Evolutionary conservation across 2,113 vertebrate species (phyloP).

Genomic region (Tinamus guttatus): DNA sequence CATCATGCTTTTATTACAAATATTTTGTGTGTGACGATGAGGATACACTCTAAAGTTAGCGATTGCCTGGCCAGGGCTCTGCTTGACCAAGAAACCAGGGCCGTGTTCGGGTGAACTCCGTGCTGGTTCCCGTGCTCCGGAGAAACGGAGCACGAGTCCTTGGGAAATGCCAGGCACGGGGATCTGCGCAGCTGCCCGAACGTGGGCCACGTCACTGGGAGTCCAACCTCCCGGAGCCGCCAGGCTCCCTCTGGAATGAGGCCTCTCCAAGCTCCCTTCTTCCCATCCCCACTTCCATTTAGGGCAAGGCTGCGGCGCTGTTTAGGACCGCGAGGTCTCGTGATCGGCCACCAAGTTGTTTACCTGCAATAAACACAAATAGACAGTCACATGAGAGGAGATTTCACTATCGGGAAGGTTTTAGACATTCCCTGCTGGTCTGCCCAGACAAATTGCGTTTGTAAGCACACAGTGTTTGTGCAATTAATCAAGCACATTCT

Average conservation of each 20-base stretch:
- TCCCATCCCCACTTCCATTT: background rate
- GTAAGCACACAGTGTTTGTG: background rate
- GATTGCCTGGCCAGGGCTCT: rapidly evolving
- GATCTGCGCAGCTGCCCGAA: background rate
- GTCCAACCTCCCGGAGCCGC: background rate
- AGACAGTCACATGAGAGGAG: too few relatives aligned
- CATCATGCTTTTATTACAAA: background rate
- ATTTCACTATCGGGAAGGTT: background rate
- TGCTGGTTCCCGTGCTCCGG: background rate
- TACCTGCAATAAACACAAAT: slow-evolving; percentile 29
- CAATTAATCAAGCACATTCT: slow-evolving; percentile 10
- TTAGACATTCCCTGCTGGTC: background rate
- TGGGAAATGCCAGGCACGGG: rapidly evolving
- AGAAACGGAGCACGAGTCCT: background rate
- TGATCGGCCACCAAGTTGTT: background rate
- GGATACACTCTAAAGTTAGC: rapidly evolving
- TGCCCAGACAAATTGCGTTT: background rate
- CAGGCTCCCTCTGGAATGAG: background rate
- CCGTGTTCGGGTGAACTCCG: rapidly evolving
- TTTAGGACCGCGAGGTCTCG: background rate
- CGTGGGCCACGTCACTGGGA: background rate
- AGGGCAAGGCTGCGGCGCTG: background rate
- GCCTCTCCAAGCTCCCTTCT: background rate
- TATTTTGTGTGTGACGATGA: background rate
- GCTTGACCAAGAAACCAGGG: background rate